These are phyloP conservation scores for Drosophila quinaria DNA, from an alignment of 2,888 invertebrate species.

Conservation along the genomic window DNA sequence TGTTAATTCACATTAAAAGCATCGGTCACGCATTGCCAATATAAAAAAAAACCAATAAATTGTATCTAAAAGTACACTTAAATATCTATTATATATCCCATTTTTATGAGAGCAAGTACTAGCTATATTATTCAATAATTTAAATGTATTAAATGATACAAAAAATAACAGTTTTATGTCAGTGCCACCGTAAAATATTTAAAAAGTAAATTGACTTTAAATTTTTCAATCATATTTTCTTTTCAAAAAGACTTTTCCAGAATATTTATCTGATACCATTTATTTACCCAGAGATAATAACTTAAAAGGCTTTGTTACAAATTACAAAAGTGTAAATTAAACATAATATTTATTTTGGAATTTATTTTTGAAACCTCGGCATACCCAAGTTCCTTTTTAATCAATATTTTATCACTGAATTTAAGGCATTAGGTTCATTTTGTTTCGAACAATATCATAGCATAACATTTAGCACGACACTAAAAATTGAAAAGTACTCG, in stretches of 20 bases:
- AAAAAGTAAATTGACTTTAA: conserved; percentile 28
- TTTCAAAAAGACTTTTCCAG: neutral
- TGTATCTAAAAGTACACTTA: conserved; percentile 55
- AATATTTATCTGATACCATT: no score
- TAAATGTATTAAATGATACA: conserved; percentile 27
- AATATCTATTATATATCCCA: conserved; percentile 37
- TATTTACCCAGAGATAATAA: no score
- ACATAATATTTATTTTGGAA: conserved; percentile 27
- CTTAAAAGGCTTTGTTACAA: neutral
- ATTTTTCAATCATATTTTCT: conserved; percentile 5
- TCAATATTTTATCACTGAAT: conserved; percentile 21
- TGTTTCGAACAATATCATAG: conserved; percentile 53
- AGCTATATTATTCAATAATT: conserved; percentile 50
- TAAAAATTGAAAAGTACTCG: conserved; percentile 28
- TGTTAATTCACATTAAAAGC: conserved; percentile 67
- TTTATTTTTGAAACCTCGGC: conserved; percentile 50
- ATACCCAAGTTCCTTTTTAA: conserved; percentile 42
- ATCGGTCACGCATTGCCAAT: conserved; percentile 81
- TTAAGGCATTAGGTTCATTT: conserved; percentile 44
- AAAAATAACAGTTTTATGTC: conserved; percentile 45
- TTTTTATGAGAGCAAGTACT: conserved; percentile 50
- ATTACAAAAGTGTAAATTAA: neutral
- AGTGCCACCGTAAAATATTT: conserved; percentile 51
- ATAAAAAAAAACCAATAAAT: conserved; percentile 30
- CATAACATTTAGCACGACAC: conserved; percentile 52